phyloP scores from a whole-genome alignment of 2,113 vertebrate species.

The Menura novaehollandiae region DNA sequence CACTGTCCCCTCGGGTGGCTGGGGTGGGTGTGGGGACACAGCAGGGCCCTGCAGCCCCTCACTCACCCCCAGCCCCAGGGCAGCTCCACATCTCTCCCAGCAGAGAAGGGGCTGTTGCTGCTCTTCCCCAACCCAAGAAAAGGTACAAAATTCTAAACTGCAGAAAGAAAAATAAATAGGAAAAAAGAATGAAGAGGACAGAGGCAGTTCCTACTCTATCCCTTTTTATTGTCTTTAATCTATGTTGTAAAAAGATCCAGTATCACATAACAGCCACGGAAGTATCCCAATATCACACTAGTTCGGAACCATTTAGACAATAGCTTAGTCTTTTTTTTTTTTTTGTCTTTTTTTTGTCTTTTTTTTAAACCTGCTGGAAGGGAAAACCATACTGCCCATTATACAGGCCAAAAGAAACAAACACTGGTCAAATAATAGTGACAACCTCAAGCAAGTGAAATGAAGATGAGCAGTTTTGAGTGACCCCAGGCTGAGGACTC shows the following conservation, averaged over 20 bases:
- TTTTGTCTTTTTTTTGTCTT: neutral
- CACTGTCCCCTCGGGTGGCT: neutral
- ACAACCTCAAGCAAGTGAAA: slow-evolving; percentile 50
- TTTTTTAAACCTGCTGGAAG: slow-evolving; percentile 27
- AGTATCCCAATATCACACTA: slow-evolving; percentile 53
- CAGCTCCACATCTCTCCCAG: neutral
- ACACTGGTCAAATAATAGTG: slow-evolving; percentile 19
- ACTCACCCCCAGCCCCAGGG: neutral
- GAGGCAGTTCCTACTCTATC: slow-evolving; percentile 48
- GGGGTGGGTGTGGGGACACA: neutral
- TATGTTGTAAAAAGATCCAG: slow-evolving; percentile 64
- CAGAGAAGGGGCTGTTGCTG: neutral
- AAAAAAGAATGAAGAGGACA: neutral
- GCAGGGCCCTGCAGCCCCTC: neutral
- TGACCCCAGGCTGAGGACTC: neutral
- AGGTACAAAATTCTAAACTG: neutral
- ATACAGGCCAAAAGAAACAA: slow-evolving; percentile 16
- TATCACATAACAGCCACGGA: slow-evolving; percentile 53
- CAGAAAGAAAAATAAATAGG: accelerated
- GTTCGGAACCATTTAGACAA: slow-evolving; percentile 40
- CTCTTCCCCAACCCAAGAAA: neutral
- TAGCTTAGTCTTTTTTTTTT: neutral
- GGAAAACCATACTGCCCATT: neutral
- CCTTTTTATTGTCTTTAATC: slow-evolving; percentile 66
- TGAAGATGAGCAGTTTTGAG: neutral